Conservation (phyloP, 1,140 invertebrate species). For the Bombus pyrosoma region DNA sequence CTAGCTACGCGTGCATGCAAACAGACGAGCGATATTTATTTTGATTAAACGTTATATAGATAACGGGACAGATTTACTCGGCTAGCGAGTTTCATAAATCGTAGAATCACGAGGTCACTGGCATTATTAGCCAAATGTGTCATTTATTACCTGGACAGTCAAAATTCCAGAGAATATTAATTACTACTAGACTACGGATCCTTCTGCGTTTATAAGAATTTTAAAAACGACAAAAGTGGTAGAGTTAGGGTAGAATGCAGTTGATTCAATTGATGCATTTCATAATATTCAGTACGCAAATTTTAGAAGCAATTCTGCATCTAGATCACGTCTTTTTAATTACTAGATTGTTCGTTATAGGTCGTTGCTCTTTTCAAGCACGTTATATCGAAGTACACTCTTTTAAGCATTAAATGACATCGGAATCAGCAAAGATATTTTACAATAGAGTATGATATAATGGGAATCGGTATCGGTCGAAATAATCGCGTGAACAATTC, state of each 20-base stretch:
- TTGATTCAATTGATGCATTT: too few species aligned
- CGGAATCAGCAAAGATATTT: too few species aligned
- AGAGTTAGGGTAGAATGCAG: too few species aligned
- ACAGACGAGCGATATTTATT: constrained; percentile 51
- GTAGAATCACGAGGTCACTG: constrained; percentile 3
- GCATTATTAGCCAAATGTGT: constrained; percentile 54
- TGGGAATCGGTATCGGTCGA: too few species aligned
- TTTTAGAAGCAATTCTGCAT: too few species aligned
- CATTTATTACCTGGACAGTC: constrained; percentile 43
- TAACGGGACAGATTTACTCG: constrained; percentile 23
- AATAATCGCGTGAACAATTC: constrained; percentile 6
- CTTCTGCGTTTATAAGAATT: background rate
- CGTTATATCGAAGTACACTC: too few species aligned
- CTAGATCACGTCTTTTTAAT: too few species aligned
- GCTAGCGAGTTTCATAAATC: constrained; percentile 29
- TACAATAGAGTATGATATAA: too few species aligned
- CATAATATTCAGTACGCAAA: too few species aligned
- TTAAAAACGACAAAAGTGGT: background rate
- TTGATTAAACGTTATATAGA: background rate
- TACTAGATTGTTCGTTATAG: too few species aligned
- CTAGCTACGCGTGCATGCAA: constrained; percentile 18
- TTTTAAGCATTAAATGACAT: too few species aligned
- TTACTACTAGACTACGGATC: constrained; percentile 14
- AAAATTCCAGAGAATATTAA: constrained; percentile 51
- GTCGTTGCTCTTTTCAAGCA: too few species aligned